Evolutionary conservation across 30 jellyfish, hydroid and myxozoan species (phyloP), one percentile per base, ranked within the genome.

Genomic region (Aurelia coerulea): DNA sequence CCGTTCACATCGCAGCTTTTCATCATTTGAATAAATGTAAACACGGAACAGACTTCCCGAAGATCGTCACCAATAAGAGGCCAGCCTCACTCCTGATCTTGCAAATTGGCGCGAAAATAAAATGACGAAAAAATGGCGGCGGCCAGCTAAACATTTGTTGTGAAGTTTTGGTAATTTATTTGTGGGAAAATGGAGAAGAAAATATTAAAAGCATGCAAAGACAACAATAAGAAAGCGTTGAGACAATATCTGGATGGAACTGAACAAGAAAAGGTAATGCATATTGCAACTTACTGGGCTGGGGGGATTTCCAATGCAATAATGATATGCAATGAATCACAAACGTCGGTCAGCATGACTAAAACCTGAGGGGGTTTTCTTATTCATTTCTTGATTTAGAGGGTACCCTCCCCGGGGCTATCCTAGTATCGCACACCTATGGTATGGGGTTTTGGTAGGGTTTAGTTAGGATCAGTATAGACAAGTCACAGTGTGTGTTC

Each of bases 121-220:
- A 62, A 62, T 18, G 72, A 18, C 33, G 70, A 13, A 4, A 5
- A 31, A 62, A n/a, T n/a, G 32, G 37, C 32, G 37, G 72, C 11
- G 9, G 37, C 15, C 72, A 8, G 12, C 56, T 46, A 46, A 46
- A 46, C 1, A 46, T 4, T 46, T 46, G 56, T 14, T 1, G 14
- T 6, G 11, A 9, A 4, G 12, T 37, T 39, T 33, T 67, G 78
- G 37, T 31, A 23, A 8, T 7, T 8, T 16, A 8, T 59, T 33
- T 49, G 39, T 2, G 19, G 15, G 56, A 74, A 37, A 51, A 84
- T 84, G 93, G 93, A 84, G 12, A 35, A 64, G 41, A 84, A 72
- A 65, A 32, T 70, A 18, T 68, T 73, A n/a, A 31, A 74, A 35
- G 62, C 75, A 1, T 84, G 93, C 69, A 65, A 62, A 33, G 67